Evolutionary conservation across 2,888 invertebrate species (phyloP).

Genomic region (Lamellibrachia columna): DNA sequence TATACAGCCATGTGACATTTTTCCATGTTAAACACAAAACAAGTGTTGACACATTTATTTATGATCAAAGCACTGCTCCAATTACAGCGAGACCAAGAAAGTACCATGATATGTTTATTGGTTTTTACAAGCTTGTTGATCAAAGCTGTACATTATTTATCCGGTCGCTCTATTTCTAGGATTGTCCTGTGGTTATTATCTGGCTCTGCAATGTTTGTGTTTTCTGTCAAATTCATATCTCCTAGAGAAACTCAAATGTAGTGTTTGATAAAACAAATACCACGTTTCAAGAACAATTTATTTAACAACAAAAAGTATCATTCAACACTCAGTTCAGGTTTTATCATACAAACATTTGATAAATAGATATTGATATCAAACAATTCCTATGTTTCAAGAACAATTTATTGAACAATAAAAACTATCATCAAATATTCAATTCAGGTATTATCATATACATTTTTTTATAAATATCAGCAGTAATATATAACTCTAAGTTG

Average conservation of each 20-base stretch:
- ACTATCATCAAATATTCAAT: background rate
- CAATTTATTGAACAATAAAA: background rate
- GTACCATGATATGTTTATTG: no score
- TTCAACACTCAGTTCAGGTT: background rate
- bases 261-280: background rate
- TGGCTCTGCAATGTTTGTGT: no score
- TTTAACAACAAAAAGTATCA: background rate
- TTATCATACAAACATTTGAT: no score
- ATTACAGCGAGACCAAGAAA: no score
- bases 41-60: no score
- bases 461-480: background rate
- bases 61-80: no score
- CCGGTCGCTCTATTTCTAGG: no score
- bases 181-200: no score
- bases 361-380: background rate
- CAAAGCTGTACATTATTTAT: no score
- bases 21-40: no score
- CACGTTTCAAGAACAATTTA: background rate
- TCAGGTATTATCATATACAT: background rate
- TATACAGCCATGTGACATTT: no score
- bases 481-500: background rate
- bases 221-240: background rate
- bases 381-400: background rate
- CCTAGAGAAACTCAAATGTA: background rate
- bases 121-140: no score